phyloP scores from a whole-genome alignment of 2,113 vertebrate species.

The Oncorhynchus mykiss region DNA sequence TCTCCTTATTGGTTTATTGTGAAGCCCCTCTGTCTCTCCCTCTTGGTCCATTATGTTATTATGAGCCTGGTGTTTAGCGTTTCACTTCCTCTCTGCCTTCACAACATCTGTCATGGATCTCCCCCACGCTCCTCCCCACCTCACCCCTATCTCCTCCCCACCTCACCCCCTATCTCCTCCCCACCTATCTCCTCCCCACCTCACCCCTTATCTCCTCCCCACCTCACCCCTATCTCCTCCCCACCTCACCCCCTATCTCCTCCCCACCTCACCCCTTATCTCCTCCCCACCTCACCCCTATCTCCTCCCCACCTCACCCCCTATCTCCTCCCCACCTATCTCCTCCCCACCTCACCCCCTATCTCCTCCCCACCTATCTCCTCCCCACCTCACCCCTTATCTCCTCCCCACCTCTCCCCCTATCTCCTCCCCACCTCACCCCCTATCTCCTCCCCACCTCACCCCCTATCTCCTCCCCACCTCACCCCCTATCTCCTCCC shows the following conservation, averaged over 20 bases:
- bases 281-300: conserved; percentile 9
- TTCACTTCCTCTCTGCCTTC: conserved; percentile 47
- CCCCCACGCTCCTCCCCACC: conserved; percentile 26
- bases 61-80: conserved; percentile 63
- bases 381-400: conserved; percentile 12
- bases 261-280: conserved; percentile 1
- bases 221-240: conserved; percentile 21
- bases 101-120: conserved; percentile 32
- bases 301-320: conserved; percentile 25
- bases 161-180: not conserved
- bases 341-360: conserved; percentile 8
- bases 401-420: conserved; percentile 24
- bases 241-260: conserved; percentile 10
- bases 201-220: conserved; percentile 1
- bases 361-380: conserved; percentile 3
- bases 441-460: conserved; percentile 17
- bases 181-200: no score
- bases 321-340: conserved; percentile 20
- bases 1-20: not conserved
- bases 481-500: no score
- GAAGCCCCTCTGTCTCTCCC: conserved; percentile 17
- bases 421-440: conserved; percentile 21
- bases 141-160: conserved; percentile 12
- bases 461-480: no score
- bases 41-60: conserved; percentile 48